These are phyloP conservation scores for Subacronicta megacephala DNA, from an alignment of 2,888 invertebrate genomes.

Conservation along the genomic window DNA sequence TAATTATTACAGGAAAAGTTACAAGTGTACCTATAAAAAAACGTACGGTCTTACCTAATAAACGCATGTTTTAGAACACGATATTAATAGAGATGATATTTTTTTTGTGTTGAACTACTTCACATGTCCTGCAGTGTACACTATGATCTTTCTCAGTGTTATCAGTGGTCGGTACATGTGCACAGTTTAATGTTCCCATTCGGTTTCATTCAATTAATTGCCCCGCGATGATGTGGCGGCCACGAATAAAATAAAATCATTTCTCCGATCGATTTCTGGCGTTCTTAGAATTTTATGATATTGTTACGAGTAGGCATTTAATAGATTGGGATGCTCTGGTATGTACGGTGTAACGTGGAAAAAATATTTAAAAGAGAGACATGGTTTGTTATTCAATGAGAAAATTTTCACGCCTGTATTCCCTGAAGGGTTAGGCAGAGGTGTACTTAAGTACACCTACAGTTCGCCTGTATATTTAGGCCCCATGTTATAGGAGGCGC, in stretches of 20 bases:
- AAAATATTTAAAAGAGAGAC: constrained; percentile 6
- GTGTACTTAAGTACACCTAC: too few relatives aligned
- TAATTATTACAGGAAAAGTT: too few relatives aligned
- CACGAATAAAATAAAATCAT: constrained; percentile 55
- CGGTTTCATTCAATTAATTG: constrained; percentile 83
- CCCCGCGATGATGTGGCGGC: constrained; percentile 61
- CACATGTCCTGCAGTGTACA: constrained; percentile 66
- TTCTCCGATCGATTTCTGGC: constrained; percentile 14
- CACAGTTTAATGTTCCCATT: constrained; percentile 86
- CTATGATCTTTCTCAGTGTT: constrained; percentile 81
- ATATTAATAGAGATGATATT: too few relatives aligned
- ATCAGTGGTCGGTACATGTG: constrained; percentile 84
- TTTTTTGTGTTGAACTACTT: constrained; percentile 7
- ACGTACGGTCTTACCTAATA: too few relatives aligned
- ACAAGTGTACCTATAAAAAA: too few relatives aligned
- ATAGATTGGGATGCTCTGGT: constrained; percentile 18
- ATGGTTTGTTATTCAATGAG: too few relatives aligned
- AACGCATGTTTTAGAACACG: too few relatives aligned
- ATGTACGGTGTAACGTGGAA: constrained; percentile 20
- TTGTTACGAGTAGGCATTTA: constrained; percentile 18
- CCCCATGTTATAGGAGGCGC: too few relatives aligned
- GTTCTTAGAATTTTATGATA: constrained; percentile 34
- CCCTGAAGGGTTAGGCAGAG: too few relatives aligned
- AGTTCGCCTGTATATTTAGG: too few relatives aligned
- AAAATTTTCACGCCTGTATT: too few relatives aligned